phyloP scores from a whole-genome alignment of 2,113 vertebrate species.

The Cyprinus carpio region DNA sequence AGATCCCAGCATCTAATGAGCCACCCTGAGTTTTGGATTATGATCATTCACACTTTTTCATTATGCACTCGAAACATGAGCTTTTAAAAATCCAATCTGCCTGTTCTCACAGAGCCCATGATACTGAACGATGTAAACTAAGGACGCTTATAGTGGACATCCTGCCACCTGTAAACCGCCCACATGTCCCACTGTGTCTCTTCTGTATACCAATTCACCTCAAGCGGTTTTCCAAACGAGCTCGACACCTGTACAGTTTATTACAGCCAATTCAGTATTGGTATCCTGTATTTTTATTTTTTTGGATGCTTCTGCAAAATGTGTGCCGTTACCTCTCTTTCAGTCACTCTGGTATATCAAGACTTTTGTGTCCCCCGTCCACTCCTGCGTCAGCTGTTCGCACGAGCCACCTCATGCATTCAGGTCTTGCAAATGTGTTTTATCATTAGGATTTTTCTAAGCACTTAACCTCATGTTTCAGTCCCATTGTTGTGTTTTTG shows the following conservation, averaged over 20 bases:
- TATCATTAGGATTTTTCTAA: slow-evolving; percentile 60
- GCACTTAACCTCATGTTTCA: slow-evolving; percentile 73
- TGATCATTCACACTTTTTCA: slow-evolving; percentile 4
- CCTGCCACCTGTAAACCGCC: neutral
- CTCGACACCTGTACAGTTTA: slow-evolving; percentile 65
- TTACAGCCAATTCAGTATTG: slow-evolving; percentile 75
- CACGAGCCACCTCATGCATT: slow-evolving; percentile 3
- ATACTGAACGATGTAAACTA: neutral
- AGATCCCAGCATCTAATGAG: neutral
- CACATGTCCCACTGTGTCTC: slow-evolving; percentile 36
- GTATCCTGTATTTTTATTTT: slow-evolving; percentile 47
- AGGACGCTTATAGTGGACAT: slow-evolving; percentile 4
- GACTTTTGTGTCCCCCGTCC: slow-evolving; percentile 26
- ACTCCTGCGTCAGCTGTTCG: neutral
- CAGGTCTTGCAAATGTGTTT: slow-evolving; percentile 23
- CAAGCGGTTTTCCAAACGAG: slow-evolving; percentile 58
- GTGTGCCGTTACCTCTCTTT: slow-evolving; percentile 70
- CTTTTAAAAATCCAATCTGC: slow-evolving; percentile 15
- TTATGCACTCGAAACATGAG: neutral
- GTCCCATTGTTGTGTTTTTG: neutral
- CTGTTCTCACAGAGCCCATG: neutral
- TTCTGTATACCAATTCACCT: slow-evolving; percentile 65
- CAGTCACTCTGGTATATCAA: slow-evolving; percentile 25
- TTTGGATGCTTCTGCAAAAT: slow-evolving; percentile 50
- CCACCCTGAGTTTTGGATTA: slow-evolving; percentile 8